These are phyloP conservation scores for Luperina nickerlii DNA, from an alignment of 2,888 invertebrate species.

Conservation along the genomic window DNA sequence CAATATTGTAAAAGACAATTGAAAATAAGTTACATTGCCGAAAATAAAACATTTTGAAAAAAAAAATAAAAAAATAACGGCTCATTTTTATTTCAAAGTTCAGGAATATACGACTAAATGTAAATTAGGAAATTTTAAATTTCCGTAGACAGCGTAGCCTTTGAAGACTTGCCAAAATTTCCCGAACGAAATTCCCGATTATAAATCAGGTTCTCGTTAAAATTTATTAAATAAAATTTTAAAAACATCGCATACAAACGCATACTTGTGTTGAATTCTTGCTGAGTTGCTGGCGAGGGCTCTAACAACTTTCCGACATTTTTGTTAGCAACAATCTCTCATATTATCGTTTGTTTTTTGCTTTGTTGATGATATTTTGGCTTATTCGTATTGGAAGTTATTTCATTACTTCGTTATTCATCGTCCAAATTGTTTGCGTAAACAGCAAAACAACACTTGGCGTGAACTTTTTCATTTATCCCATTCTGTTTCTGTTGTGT, in stretches of 20 bases:
- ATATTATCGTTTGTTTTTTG: constrained; percentile 77
- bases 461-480: constrained; percentile 67
- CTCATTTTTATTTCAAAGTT: background rate
- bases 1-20: background rate
- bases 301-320: constrained; percentile 74
- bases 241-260: constrained; percentile 71
- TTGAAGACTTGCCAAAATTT: constrained; percentile 52
- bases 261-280: constrained; percentile 78
- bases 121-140: constrained; percentile 39
- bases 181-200: constrained; percentile 38
- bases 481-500: constrained; percentile 63
- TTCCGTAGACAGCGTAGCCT: constrained; percentile 51
- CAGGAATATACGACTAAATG: constrained; percentile 9
- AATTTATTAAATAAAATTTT: constrained; percentile 68
- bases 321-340: constrained; percentile 78
- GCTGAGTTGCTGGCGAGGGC: constrained; percentile 61
- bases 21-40: background rate
- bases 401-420: constrained; percentile 79
- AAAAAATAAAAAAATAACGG: background rate
- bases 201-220: constrained; percentile 47
- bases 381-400: constrained; percentile 79
- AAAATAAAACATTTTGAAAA: background rate
- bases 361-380: constrained; percentile 82
- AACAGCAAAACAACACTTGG: constrained; percentile 75
- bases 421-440: constrained; percentile 79